Percentiles rank a stretch among this genome's conserved stretches.
Conservation (phyloP, 2,888 invertebrate genomes). For the Pachydiplax longipennis region DNA sequence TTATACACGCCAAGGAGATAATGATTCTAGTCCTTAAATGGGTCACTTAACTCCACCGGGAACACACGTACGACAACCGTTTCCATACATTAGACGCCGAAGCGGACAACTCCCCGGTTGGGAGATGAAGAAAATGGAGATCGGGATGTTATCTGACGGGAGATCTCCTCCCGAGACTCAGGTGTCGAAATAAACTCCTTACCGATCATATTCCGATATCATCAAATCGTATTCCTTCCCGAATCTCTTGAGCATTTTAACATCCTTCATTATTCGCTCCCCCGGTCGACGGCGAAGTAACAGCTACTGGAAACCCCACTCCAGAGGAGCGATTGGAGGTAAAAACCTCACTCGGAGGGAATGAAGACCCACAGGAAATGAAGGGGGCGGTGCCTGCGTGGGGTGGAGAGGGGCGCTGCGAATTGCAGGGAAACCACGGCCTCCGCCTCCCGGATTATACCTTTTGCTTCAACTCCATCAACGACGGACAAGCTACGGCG, state of each 20-base stretch:
- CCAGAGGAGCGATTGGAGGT: background rate
- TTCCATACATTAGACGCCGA: too few relatives aligned
- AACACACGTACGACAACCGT: too few relatives aligned
- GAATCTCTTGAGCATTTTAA: background rate
- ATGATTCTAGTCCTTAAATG: too few relatives aligned
- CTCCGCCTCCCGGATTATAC: background rate
- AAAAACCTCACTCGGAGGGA: background rate
- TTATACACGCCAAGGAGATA: too few relatives aligned
- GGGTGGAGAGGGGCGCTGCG: background rate
- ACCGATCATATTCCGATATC: too few relatives aligned
- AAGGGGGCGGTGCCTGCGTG: background rate
- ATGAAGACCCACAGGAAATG: background rate
- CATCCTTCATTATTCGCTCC: background rate
- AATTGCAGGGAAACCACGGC: background rate
- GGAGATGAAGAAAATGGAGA: too few relatives aligned
- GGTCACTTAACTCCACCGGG: too few relatives aligned
- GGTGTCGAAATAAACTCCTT: too few relatives aligned
- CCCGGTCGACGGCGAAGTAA: background rate
- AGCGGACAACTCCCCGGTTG: too few relatives aligned
- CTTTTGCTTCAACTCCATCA: slow-evolving; percentile 1
- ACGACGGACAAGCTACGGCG: background rate
- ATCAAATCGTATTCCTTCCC: too few relatives aligned
- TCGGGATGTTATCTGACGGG: too few relatives aligned
- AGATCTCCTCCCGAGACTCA: too few relatives aligned
- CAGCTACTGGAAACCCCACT: background rate